Evolutionary conservation across 2,888 invertebrate genomes (phyloP).

Genomic region (Perizoma affinitatum): DNA sequence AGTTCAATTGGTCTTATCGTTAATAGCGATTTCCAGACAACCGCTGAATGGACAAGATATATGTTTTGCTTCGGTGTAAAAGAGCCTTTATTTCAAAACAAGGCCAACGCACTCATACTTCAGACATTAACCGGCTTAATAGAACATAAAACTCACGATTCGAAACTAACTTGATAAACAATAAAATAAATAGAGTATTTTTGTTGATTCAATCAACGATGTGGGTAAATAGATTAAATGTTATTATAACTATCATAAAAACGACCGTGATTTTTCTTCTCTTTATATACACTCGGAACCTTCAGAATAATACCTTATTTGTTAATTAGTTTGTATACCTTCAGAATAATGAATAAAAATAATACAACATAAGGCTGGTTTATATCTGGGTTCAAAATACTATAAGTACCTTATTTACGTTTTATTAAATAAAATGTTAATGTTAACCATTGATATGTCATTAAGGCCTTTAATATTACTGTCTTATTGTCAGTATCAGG

Average conservation of each 20-base stretch:
- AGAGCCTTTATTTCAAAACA: not conserved
- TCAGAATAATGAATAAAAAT: no score
- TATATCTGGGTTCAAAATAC: constrained; percentile 6
- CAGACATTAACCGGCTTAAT: constrained; percentile 7
- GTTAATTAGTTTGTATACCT: no score
- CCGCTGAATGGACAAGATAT: no score
- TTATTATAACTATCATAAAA: no score
- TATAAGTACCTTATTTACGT: not conserved
- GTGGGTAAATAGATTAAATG: not conserved
- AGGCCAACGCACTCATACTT: constrained; percentile 6
- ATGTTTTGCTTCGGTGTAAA: constrained; percentile 1
- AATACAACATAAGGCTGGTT: no score
- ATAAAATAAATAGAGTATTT: not conserved
- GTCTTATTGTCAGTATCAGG: constrained; percentile 7
- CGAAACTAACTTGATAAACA: constrained; percentile 8
- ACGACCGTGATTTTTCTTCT: no score
- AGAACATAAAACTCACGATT: constrained; percentile 5
- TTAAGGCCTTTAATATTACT: constrained; percentile 9
- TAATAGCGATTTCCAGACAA: no score
- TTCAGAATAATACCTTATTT: no score
- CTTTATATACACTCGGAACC: no score
- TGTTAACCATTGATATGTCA: constrained; percentile 15
- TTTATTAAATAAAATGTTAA: constrained; percentile 10
- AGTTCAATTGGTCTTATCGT: no score
- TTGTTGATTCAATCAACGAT: constrained; percentile 2